A percentile compares a stretch with the other conserved stretches of the same genome.
phyloP scores from a whole-genome alignment of 1,140 invertebrate species.

The Drosophila carrolli region DNA sequence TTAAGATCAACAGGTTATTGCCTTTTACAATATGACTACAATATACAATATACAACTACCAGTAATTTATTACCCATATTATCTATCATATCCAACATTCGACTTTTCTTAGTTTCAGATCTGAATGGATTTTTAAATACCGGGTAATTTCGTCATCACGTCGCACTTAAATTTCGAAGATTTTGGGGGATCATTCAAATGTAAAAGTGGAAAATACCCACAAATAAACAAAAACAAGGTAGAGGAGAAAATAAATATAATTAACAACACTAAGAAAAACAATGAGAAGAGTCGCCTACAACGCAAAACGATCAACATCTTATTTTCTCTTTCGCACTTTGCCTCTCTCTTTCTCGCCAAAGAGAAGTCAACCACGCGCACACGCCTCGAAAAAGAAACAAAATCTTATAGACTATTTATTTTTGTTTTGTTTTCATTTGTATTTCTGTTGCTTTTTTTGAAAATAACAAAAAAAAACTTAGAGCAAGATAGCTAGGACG shows the following conservation, averaged over 20 bases:
- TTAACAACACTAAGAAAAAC: slow-evolving; percentile 21
- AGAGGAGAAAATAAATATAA: slow-evolving; percentile 11
- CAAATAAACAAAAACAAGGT: slow-evolving; percentile 31
- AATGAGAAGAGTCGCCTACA: slow-evolving; percentile 25
- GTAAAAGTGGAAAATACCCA: slow-evolving; percentile 42
- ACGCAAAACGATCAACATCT: slow-evolving; percentile 46
- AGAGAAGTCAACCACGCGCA: slow-evolving; percentile 34
- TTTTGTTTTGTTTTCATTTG: slow-evolving; percentile 64
- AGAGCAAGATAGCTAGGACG: background rate
- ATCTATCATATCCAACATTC: too few relatives aligned
- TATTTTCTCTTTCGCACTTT: slow-evolving; percentile 1
- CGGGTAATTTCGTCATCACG: background rate
- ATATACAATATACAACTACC: too few relatives aligned
- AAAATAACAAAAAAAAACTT: slow-evolving; percentile 18
- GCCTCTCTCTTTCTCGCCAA: background rate
- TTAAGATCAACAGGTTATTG: background rate
- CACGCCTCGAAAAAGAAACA: slow-evolving; percentile 32
- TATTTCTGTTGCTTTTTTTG: slow-evolving; percentile 45
- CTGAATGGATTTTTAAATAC: background rate
- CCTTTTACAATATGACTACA: too few relatives aligned
- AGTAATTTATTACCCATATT: background rate
- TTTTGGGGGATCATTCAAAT: background rate
- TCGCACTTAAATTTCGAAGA: background rate
- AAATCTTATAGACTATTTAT: slow-evolving; percentile 41
- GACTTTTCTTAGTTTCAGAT: background rate